Percentiles rank a stretch among this genome's conserved stretches.
Evolutionary conservation across 1,140 invertebrate genomes (phyloP).

Genomic region (Amphibalanus amphitrite): DNA sequence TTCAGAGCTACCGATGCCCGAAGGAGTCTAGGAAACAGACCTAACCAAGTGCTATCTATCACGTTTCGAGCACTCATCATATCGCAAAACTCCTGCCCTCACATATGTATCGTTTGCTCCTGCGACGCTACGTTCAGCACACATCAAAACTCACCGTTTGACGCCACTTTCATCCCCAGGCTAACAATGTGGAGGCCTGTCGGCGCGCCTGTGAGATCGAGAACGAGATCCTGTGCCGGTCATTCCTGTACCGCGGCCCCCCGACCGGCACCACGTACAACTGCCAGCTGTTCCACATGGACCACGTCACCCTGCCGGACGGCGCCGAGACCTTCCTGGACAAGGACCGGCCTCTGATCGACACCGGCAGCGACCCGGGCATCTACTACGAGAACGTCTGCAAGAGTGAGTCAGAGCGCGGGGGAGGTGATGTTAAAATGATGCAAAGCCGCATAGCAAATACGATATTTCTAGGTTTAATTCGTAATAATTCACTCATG

Average conservation of each 20-base stretch:
- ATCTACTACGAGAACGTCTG: constrained; percentile 79
- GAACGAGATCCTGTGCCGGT: constrained; percentile 79
- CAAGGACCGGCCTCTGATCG: constrained; percentile 36
- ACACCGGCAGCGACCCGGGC: constrained; percentile 44
- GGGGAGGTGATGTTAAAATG: too few species aligned
- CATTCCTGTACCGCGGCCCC: constrained; percentile 54
- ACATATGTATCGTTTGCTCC: too few species aligned
- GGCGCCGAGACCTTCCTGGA: constrained; percentile 75
- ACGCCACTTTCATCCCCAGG: constrained; percentile 15
- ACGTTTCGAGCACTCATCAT: too few species aligned
- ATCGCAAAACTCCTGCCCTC: too few species aligned
- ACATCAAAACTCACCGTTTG: too few species aligned
- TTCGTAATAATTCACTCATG: too few species aligned
- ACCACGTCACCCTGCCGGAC: constrained; percentile 77
- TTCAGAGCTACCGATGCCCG: too few species aligned
- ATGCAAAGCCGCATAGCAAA: too few species aligned
- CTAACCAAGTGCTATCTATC: too few species aligned
- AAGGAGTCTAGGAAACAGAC: too few species aligned
- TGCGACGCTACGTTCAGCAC: too few species aligned
- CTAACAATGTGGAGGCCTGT: constrained; percentile 51
- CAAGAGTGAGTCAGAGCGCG: constrained; percentile 32
- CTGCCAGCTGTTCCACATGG: constrained; percentile 78
- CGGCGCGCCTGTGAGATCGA: constrained; percentile 76
- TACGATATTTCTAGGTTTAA: too few species aligned
- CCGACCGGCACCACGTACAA: constrained; percentile 42